A percentile compares a stretch with the other conserved stretches of the same genome.
phyloP scores from a whole-genome alignment of 1,140 invertebrate genomes.

The Meloidogyne floridensis region DNA sequence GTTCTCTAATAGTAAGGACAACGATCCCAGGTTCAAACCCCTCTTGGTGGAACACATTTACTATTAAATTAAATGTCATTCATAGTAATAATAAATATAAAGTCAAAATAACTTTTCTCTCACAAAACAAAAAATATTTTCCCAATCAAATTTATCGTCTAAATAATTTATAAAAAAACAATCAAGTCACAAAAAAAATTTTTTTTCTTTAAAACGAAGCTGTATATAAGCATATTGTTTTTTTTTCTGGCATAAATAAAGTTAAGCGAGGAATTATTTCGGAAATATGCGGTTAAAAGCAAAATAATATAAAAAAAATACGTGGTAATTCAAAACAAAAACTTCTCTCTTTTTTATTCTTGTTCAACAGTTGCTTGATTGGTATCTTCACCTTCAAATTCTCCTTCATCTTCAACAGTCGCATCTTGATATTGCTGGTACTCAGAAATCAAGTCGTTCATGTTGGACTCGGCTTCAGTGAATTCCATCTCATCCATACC shows the following conservation, averaged over 20 bases:
- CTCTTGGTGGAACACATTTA: too few species aligned
- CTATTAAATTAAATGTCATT: too few species aligned
- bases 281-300: background rate
- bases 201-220: background rate
- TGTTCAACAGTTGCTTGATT: conserved; percentile 22
- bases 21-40: too few species aligned
- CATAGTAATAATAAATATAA: too few species aligned
- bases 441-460: conserved; percentile 84
- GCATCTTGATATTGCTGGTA: conserved; percentile 80
- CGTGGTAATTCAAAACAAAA: background rate
- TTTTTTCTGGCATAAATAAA: background rate
- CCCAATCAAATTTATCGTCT: background rate
- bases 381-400: conserved; percentile 49
- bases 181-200: background rate
- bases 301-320: background rate
- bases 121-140: background rate
- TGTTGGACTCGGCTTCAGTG: conserved; percentile 77
- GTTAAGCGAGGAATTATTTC: background rate
- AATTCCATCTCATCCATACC: conserved; percentile 74
- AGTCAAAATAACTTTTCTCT: background rate
- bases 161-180: background rate
- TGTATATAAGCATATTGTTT: background rate
- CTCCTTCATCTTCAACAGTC: conserved; percentile 60
- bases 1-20: too few species aligned
- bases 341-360: background rate